These are phyloP conservation scores for Cephalotes varians DNA, from an alignment of 2,888 invertebrate species.

Conservation along the genomic window DNA sequence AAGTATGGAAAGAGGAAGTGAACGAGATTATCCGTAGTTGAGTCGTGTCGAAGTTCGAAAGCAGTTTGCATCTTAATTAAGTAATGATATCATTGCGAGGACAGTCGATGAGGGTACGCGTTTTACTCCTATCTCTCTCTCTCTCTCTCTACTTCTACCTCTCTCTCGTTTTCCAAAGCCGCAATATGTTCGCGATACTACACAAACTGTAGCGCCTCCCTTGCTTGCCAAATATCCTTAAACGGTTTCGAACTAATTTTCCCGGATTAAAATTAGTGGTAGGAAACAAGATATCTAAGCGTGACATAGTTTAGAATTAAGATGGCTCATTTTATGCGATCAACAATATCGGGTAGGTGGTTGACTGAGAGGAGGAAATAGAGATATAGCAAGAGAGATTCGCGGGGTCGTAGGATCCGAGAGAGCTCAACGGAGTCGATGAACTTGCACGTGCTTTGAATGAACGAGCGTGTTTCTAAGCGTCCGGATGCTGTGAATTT, in stretches of 20 bases:
- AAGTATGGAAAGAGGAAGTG: conserved; percentile 20
- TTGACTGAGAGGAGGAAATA: conserved; percentile 1
- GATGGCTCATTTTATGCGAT: conserved; percentile 31
- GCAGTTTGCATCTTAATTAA: conserved; percentile 72
- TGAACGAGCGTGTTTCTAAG: conserved; percentile 21
- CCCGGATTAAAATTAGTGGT: conserved; percentile 50
- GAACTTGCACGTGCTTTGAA: conserved; percentile 48
- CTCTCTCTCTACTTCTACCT: not conserved
- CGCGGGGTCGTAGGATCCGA: not conserved
- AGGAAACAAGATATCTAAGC: conserved; percentile 1
- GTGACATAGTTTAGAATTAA: conserved; percentile 33
- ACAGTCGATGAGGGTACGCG: conserved; percentile 54
- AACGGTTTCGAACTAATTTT: conserved; percentile 58
- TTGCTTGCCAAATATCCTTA: conserved; percentile 39
- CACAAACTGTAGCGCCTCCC: not conserved
- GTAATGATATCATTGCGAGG: conserved; percentile 63
- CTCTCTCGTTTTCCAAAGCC: not conserved
- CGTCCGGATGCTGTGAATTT: not conserved
- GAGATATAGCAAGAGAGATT: conserved; percentile 3
- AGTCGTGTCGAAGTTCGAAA: conserved; percentile 66
- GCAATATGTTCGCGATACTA: conserved; percentile 47
- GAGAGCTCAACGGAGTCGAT: conserved; percentile 36
- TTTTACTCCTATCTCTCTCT: conserved; percentile 15
- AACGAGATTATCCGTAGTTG: conserved; percentile 65
- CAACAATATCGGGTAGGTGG: conserved; percentile 31